Percentiles rank a stretch among this genome's conserved stretches.
Conservation (phyloP, 2,113 vertebrate species). For the Aptenodytes patagonicus region DNA sequence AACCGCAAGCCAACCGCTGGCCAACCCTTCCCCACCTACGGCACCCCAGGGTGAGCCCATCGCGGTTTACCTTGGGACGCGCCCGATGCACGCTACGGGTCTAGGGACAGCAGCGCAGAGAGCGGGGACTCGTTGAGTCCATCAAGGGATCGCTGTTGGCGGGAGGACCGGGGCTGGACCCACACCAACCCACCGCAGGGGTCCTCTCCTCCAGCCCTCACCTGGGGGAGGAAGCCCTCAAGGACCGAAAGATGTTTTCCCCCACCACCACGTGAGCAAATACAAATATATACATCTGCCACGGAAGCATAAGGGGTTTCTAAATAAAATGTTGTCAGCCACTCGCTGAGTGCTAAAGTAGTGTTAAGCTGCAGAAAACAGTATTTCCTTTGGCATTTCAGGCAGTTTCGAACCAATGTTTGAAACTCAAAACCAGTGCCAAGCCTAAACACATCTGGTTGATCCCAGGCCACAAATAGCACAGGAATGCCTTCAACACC, state of each 20-base stretch:
- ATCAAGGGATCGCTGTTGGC: background rate
- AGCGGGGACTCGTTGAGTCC: background rate
- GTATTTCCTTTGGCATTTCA: constrained; percentile 81
- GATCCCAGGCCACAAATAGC: constrained; percentile 90
- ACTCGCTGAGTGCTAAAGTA: constrained; percentile 75
- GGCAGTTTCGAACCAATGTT: constrained; percentile 77
- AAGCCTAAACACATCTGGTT: constrained; percentile 85
- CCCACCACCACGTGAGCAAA: constrained; percentile 10
- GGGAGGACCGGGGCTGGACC: background rate
- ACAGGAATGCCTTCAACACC: constrained; percentile 87
- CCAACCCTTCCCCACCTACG: background rate
- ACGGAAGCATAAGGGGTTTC: constrained; percentile 63
- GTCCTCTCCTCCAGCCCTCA: background rate
- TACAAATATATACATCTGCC: constrained; percentile 53
- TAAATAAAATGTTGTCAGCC: constrained; percentile 75
- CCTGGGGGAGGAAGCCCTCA: background rate
- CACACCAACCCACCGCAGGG: background rate
- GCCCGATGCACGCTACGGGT: fast-evolving
- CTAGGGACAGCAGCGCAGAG: background rate
- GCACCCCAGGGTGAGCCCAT: background rate
- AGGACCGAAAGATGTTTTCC: background rate
- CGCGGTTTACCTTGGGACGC: fast-evolving
- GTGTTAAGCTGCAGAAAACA: constrained; percentile 74
- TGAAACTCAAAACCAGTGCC: constrained; percentile 80
- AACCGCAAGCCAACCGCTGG: fast-evolving